These are phyloP conservation scores for Ernsta delagoae DNA, from an alignment of 2,888 invertebrate species.

Conservation along the genomic window DNA sequence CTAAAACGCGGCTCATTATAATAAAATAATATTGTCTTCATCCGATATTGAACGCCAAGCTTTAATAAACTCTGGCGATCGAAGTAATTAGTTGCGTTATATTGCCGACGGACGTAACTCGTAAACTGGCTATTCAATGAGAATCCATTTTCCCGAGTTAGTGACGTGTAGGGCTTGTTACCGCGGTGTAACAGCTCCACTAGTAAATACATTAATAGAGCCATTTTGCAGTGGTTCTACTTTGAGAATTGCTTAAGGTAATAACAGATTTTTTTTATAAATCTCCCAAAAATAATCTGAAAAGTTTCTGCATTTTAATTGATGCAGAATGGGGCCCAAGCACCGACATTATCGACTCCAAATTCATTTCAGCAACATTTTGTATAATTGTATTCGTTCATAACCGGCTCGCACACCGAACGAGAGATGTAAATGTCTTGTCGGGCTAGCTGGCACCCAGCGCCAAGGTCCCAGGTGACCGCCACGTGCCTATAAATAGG, in stretches of 20 bases:
- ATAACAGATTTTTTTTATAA: no score
- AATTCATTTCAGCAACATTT: no score
- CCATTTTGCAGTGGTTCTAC: neutral
- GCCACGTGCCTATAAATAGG: conserved; percentile 66
- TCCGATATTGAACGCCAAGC: conserved; percentile 28
- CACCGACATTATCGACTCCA: no score
- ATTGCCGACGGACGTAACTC: conserved; percentile 48
- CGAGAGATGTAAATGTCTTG: conserved; percentile 54
- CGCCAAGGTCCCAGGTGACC: conserved; percentile 74
- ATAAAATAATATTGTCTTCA: conserved; percentile 35
- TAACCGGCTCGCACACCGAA: no score
- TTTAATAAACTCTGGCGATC: conserved; percentile 43
- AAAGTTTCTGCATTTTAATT: no score
- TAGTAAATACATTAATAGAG: neutral
- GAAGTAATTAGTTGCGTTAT: conserved; percentile 51
- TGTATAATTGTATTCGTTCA: no score
- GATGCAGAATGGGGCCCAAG: no score
- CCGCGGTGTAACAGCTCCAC: neutral
- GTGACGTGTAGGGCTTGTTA: neutral
- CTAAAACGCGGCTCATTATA: conserved; percentile 25
- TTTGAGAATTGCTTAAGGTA: no score
- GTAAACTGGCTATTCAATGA: conserved; percentile 47
- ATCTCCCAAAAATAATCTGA: no score
- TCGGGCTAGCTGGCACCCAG: conserved; percentile 61
- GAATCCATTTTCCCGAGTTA: conserved; percentile 43